phyloP scores from a whole-genome alignment of 2,797 vertebrate genomes.

The Hemitrygon akajei region DNA sequence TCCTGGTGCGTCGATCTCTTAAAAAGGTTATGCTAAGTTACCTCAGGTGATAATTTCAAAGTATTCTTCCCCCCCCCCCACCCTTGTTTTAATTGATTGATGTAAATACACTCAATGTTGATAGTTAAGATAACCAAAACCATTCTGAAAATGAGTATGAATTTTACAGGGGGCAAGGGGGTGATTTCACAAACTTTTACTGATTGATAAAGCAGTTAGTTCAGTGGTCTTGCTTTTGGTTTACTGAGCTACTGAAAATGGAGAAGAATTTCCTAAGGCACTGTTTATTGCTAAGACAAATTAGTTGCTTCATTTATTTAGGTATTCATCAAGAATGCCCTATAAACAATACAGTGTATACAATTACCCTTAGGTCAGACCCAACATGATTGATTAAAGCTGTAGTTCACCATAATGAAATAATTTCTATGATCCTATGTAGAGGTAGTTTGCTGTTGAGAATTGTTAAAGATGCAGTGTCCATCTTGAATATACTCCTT shows the following conservation, averaged over 20 bases:
- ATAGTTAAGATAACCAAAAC: not conserved
- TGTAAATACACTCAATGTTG: not conserved
- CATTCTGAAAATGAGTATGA: not conserved
- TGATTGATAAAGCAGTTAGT: not conserved
- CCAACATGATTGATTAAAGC: conserved; percentile 17
- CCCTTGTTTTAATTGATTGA: not conserved
- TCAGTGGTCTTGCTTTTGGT: not conserved
- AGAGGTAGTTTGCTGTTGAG: not conserved
- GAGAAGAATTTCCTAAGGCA: not conserved
- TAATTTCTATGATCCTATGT: not conserved
- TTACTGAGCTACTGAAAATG: not conserved
- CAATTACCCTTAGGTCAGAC: not conserved
- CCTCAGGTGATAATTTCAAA: not conserved
- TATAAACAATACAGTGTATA: not conserved
- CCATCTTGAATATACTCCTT: conserved; percentile 12
- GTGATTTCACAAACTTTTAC: not conserved
- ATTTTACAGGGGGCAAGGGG: not conserved
- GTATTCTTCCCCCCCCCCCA: not conserved
- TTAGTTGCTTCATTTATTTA: conserved; percentile 26
- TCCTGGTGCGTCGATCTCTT: not conserved
- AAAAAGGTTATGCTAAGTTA: too few relatives aligned
- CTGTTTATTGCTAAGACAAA: not conserved
- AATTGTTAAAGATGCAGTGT: not conserved
- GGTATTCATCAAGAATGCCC: not conserved
- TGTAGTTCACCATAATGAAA: conserved; percentile 12